Base-by-base conservation (phyloP, 2,888 invertebrate species). In the Alloscopus bannaensis region DNA sequence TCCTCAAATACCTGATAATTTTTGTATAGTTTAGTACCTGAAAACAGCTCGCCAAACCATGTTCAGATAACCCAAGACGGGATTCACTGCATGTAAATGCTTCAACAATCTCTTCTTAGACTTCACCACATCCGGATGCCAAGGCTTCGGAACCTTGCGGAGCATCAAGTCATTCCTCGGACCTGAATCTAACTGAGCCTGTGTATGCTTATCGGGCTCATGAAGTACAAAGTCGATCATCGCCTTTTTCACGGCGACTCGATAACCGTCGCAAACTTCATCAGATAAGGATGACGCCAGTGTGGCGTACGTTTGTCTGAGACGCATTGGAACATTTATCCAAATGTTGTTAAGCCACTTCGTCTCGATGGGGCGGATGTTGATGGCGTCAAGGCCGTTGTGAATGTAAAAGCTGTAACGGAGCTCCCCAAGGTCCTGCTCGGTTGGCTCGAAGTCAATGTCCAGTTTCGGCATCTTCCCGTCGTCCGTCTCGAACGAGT, bases 331-430 rank as follows among this genome's bases (percentile, higher is more conserved):
- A 13, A 90, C 87, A 20, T 89, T 86, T 13, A 79, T 84, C 64
- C 88, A 87, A 22, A 90, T 89, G 85, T 89, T 88, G 50, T 88
- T 90, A 77, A 97, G 89, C 87, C 95, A 92, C 86, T 91, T 90
- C 72, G 91, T 91, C 87, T 94, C 94, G 87, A 97, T 91, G 1
- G 96, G 94, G 0, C 96, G 94, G 0, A 97, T 95, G 87, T 96
- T 94, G 82, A 94, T 93, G 2, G 96, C 96, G 87, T 96, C 96
- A 55, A 97, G 94, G 0, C 97, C 97, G 88, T 96, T 93, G 86
- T 93, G 93, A 60, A 97, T 92, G 87, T 96, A 98, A 88, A 95
- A 96, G 88, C 96, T 95, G 88, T 97, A 97, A 82, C 95, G 91
- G 87, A 89, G 87, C 3, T 87, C 87, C 20, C 83, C 84, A n/a